Percentiles rank a stretch among this genome's conserved stretches.
These are phyloP conservation scores for Sminthurinus signatus DNA, from an alignment of 1,140 invertebrate genomes.

Conservation along the genomic window DNA sequence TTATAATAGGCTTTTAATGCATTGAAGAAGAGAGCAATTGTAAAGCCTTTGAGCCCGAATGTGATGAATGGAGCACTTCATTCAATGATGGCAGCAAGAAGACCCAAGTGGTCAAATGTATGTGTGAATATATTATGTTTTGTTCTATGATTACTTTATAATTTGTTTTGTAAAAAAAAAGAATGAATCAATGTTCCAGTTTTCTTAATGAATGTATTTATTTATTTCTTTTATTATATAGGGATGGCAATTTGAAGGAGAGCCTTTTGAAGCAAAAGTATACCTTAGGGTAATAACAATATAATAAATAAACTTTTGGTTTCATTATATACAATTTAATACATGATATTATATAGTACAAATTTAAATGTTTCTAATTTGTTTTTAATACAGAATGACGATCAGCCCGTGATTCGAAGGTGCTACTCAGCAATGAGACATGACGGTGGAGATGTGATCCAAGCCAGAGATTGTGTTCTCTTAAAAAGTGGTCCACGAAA, in stretches of 20 bases:
- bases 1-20: conserved; percentile 20
- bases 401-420: conserved; percentile 59
- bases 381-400: conserved; percentile 64
- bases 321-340: not conserved
- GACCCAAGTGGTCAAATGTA: conserved; percentile 72
- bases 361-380: conserved; percentile 31
- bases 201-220: too few species aligned
- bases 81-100: conserved; percentile 8
- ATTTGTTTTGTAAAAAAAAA: too few species aligned
- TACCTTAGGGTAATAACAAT: conserved; percentile 64
- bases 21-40: conserved; percentile 38
- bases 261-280: conserved; percentile 72
- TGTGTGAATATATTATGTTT: too few species aligned
- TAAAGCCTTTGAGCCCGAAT: conserved; percentile 39
- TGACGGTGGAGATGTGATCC: conserved; percentile 73
- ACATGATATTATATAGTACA: too few species aligned
- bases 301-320: not conserved
- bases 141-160: too few species aligned
- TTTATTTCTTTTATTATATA: too few species aligned
- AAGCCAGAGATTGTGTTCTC: conserved; percentile 80
- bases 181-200: too few species aligned
- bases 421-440: conserved; percentile 88
- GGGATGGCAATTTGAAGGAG: conserved; percentile 85
- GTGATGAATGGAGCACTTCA: conserved; percentile 31
- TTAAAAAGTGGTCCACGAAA: conserved; percentile 72